Evolutionary conservation across 1,140 invertebrate species (phyloP), one percentile per base, ranked within the genome.

Genomic region (Zophobas morio): DNA sequence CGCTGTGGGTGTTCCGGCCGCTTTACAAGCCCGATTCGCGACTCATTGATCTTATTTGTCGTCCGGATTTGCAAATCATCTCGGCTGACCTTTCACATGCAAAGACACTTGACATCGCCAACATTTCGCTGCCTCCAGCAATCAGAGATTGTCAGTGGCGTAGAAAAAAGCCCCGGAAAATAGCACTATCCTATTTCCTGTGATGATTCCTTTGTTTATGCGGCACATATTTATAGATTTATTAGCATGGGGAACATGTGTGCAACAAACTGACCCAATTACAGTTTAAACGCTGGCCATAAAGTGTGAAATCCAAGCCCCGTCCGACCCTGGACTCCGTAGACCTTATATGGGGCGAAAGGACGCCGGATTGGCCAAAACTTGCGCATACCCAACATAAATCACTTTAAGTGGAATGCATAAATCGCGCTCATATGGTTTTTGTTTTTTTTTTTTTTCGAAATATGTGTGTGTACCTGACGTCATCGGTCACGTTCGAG

Each of bases 201-300:
- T 73, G 71, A 53, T 54, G 71, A 73, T 73, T 73, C 39, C 49
- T 40, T 73, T 73, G 71, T 73, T 73, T 73, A 73, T 73, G 49
- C 71, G 37, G 54, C 54, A 33, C 49, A 73, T 73, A 73, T 73
- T 73, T 73, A 73, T 73, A 73, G 71, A 73, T 73, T 73, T 73
- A 73, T 73, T 66, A 66, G 60, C 39, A 66, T 42, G 37, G 60
- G 71, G 39, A 73, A 53, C 71, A 73, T 73, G 71, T 73, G 71
- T 32, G 32, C 37, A 66, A 66, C 60, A 66, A 66, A 66, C 60
- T 66, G 60, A 66, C 60, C 60, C 60, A 42, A 66, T 66, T 66
- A 42, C 60, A 42, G 37, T 40, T 42, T 66, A 66, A 66, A 66
- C 35, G 33, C 8, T 39, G 40, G n/a, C 39, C 39, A 33, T 66